Conservation (phyloP, 2,113 vertebrate species). For the Ornithorhynchus anatinus region DNA sequence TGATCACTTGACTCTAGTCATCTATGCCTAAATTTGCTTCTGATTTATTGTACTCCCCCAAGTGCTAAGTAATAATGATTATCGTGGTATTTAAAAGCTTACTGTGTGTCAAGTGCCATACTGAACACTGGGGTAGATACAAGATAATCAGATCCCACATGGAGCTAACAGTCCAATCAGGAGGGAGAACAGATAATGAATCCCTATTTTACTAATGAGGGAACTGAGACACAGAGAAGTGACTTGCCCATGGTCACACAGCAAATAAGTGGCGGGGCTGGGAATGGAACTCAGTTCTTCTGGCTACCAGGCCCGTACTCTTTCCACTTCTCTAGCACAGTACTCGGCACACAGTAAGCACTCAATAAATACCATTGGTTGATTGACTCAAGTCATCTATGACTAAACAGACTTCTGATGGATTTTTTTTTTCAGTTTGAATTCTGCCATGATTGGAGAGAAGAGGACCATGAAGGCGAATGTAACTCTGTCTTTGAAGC, state of each 20-base stretch:
- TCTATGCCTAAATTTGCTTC: neutral
- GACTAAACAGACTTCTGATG: neutral
- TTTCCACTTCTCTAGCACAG: too few relatives aligned
- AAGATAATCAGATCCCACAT: neutral
- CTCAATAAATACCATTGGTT: neutral
- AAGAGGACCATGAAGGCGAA: slow-evolving; percentile 77
- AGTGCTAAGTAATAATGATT: neutral
- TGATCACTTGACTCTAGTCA: accelerated
- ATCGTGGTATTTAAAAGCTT: neutral
- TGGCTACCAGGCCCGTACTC: too few relatives aligned
- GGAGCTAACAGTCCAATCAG: too few relatives aligned
- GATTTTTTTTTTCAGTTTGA: slow-evolving; percentile 68
- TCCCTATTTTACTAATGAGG: too few relatives aligned
- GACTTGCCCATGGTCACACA: too few relatives aligned
- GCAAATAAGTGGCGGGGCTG: too few relatives aligned
- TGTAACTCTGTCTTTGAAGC: slow-evolving; percentile 42
- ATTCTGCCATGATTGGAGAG: slow-evolving; percentile 87
- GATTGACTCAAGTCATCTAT: neutral
- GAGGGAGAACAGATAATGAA: too few relatives aligned
- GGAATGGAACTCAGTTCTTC: too few relatives aligned
- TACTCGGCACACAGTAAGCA: too few relatives aligned
- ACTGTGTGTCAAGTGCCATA: too few relatives aligned
- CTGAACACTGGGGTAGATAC: neutral
- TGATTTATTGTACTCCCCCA: neutral
- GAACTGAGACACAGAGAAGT: too few relatives aligned